Evolutionary conservation across 2,797 vertebrate genomes (phyloP).

Genomic region (Anas georgica): DNA sequence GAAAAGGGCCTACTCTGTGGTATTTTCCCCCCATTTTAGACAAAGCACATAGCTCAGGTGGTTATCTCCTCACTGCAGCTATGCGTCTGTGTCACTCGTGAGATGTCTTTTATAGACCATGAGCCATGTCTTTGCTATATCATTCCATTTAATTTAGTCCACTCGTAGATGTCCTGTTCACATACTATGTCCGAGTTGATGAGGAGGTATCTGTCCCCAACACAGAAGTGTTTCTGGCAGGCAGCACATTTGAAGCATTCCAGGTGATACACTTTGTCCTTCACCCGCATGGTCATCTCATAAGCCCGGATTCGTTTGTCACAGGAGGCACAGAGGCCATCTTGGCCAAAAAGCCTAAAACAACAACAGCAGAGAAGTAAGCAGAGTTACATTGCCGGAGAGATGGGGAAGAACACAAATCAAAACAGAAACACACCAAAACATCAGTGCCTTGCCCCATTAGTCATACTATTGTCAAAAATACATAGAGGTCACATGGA

Average conservation of each 20-base stretch:
- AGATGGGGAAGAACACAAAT: background rate
- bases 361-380: background rate
- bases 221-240: conserved; percentile 99
- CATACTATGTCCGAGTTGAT: conserved; percentile 99
- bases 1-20: background rate
- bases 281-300: conserved; percentile 99
- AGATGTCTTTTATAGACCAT: background rate
- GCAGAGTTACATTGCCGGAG: background rate
- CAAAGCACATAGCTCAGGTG: conserved; percentile 57
- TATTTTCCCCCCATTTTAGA: conserved; percentile 34
- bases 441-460: background rate
- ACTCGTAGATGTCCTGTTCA: conserved; percentile 99
- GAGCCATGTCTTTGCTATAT: conserved; percentile 70
- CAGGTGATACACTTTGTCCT: conserved; percentile 98
- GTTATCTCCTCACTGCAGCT: conserved; percentile 5
- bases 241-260: conserved; percentile 99
- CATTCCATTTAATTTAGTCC: conserved; percentile 95
- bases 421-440: background rate
- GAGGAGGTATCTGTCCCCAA: conserved; percentile 97
- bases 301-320: conserved; percentile 98
- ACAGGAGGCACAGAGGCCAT: conserved; percentile 95
- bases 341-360: conserved; percentile 91
- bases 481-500: background rate
- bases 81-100: background rate
- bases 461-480: background rate